Evolutionary conservation across 2,113 vertebrate species (phyloP), one percentile per base, ranked within the genome.

Genomic region (Camelus dromedarius): DNA sequence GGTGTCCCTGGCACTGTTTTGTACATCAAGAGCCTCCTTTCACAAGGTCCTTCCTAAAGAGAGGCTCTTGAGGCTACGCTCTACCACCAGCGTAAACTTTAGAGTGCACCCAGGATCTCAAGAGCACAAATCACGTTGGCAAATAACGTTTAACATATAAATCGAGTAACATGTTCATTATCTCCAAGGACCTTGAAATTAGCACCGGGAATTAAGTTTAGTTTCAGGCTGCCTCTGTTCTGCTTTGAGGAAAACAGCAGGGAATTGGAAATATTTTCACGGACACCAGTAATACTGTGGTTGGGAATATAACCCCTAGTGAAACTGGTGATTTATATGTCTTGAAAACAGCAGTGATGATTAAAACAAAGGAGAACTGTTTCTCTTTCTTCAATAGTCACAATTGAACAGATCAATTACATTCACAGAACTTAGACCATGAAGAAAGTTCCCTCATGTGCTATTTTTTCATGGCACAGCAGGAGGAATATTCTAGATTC

Each of bases 101-200:
- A 1, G 28, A 54, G 54, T 26, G n/a, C 4, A 56, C 13, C 9
- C 13, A 50, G 38, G 30, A 72, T 95, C 73, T 97, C 4, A 3
- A 69, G 83, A 89, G 30, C 67, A 54, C 48, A 64, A 24, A 80
- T 50, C 72, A 69, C 24, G 8, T 9, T 52, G 42, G 35, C 87
- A 96, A 85, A 9, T 89, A 56, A 54, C 26, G 73, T 75, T 94
- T 92, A 76, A 88, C 67, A 91, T 91, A 96, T 89, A 16, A 79
- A 94, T 97, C 80, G 93, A 81, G 87, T 13, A 76, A 5, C 84
- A 24, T 35, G 16, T 92, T 86, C 85, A 2, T 92, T 96, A 90
- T 97, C 77, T 42, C 82, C 69, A 60, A 96, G 0, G 92, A 56
- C 19, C 77, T 83, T 96, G 79, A 96, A 95, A 88, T 73, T 38